phyloP scores from a whole-genome alignment of 2,797 vertebrate genomes.

The Selene dorsalis region DNA sequence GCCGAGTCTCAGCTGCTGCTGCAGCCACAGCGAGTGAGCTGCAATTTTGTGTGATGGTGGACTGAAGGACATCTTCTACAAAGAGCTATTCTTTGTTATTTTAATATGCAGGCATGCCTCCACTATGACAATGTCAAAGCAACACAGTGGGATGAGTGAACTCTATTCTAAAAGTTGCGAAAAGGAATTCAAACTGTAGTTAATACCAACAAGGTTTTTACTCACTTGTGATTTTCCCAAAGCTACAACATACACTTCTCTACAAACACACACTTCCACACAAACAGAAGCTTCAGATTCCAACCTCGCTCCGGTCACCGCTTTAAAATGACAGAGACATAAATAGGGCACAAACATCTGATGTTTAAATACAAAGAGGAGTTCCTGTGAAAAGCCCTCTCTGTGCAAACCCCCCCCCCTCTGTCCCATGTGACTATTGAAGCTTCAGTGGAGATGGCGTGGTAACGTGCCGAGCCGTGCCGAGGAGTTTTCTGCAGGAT shows the following conservation, averaged over 20 bases:
- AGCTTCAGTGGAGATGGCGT: conserved; percentile 44
- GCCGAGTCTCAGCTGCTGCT: conserved; percentile 30
- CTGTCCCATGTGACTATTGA: conserved; percentile 43
- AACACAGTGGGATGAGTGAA: not conserved
- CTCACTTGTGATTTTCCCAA: not conserved
- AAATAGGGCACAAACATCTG: conserved; percentile 66
- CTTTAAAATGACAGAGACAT: conserved; percentile 51
- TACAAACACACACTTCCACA: not conserved
- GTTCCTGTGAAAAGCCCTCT: conserved; percentile 43
- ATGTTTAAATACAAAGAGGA: conserved; percentile 63
- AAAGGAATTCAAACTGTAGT: not conserved
- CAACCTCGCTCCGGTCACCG: conserved; percentile 20
- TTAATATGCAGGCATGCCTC: not conserved
- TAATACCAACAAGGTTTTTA: not conserved
- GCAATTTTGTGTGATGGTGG: conserved; percentile 16
- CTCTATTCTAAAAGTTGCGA: not conserved
- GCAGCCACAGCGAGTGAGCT: not conserved
- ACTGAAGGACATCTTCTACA: conserved; percentile 38
- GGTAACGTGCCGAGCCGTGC: conserved; percentile 35
- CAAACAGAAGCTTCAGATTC: conserved; percentile 4
- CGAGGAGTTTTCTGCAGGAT: conserved; percentile 63
- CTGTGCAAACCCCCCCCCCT: conserved; percentile 21
- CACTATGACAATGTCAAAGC: not conserved
- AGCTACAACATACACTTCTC: not conserved
- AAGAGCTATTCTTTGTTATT: conserved; percentile 13